phyloP scores from a whole-genome alignment of 2,888 invertebrate genomes.

The Argyresthia goedartella region DNA sequence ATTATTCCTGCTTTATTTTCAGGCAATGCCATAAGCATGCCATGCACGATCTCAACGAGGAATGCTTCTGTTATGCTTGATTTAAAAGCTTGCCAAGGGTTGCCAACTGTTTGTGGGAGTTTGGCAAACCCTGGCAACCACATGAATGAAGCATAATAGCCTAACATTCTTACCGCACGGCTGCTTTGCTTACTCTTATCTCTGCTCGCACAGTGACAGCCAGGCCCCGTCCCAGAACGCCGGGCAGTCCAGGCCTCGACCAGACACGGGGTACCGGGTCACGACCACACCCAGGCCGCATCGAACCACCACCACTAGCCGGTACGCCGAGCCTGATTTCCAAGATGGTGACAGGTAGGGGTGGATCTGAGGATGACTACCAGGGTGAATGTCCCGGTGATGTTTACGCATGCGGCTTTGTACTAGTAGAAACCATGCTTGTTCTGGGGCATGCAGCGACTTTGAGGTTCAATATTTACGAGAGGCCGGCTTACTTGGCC shows the following conservation, averaged over 20 bases:
- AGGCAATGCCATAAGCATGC: no score
- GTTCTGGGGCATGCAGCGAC: no score
- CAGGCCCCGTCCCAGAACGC: neutral
- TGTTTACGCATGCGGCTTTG: neutral
- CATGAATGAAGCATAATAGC: neutral
- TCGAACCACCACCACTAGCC: conserved; percentile 12
- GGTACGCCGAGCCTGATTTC: conserved; percentile 18
- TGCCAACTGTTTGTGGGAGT: neutral
- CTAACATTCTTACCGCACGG: no score
- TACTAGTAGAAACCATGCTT: no score
- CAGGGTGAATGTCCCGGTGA: conserved; percentile 15
- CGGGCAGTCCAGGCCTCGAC: neutral
- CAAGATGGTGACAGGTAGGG: conserved; percentile 18
- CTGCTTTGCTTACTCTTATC: no score
- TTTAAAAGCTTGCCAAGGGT: no score
- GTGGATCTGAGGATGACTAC: neutral
- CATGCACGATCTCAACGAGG: no score
- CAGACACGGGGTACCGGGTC: conserved; percentile 14
- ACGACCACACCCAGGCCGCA: conserved; percentile 15
- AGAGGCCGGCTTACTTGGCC: no score
- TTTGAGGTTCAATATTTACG: no score
- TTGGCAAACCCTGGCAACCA: no score
- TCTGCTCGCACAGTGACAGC: neutral
- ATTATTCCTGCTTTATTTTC: no score
- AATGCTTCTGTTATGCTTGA: no score